These are phyloP conservation scores for Anas platyrhynchos DNA, from an alignment of 2,113 vertebrate genomes.

Conservation along the genomic window DNA sequence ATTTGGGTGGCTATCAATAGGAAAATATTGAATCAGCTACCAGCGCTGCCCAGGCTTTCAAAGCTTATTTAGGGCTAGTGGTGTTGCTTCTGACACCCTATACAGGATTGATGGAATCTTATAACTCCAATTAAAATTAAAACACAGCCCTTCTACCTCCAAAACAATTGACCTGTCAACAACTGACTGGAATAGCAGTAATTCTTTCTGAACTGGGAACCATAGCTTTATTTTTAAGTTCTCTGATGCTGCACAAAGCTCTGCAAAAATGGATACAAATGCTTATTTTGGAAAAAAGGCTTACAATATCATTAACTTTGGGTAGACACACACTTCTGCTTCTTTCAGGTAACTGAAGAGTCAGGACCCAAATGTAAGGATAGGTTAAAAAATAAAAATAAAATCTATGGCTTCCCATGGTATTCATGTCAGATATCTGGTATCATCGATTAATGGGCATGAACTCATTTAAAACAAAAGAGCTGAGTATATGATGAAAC, in stretches of 20 bases:
- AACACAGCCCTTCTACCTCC: not conserved
- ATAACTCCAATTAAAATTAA: not conserved
- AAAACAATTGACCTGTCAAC: not conserved
- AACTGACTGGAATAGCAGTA: fast-evolving
- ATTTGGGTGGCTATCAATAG: not conserved
- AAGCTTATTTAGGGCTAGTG: not conserved
- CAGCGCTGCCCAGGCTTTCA: not conserved
- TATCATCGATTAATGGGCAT: not conserved
- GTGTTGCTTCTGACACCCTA: not conserved
- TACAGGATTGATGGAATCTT: not conserved
- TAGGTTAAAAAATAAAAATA: not conserved
- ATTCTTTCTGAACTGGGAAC: not conserved
- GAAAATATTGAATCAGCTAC: not conserved
- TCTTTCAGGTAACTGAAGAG: not conserved
- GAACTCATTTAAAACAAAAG: not conserved
- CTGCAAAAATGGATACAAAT: not conserved
- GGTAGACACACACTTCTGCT: not conserved
- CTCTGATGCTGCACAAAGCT: not conserved
- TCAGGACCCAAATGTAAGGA: not conserved
- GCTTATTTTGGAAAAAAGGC: not conserved
- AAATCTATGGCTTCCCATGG: not conserved
- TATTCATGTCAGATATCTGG: not conserved
- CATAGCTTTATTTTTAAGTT: not conserved
- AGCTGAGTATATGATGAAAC: not conserved
- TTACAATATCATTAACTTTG: fast-evolving